Base-by-base conservation (phyloP, 2,113 vertebrate species). In the Boleophthalmus pectinirostris region DNA sequence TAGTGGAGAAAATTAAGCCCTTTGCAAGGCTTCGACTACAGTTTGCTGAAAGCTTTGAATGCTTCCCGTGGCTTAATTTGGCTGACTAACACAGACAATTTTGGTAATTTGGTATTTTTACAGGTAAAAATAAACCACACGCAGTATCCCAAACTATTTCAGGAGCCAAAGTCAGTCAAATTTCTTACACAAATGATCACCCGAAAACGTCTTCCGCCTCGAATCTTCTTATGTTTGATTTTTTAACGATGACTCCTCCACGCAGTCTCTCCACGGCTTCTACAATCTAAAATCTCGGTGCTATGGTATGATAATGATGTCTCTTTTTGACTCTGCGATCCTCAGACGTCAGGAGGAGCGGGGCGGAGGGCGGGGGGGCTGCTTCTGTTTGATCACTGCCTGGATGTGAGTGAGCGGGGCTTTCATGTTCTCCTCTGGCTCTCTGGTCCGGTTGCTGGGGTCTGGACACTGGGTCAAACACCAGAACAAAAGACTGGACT, bases 401-500 rank as follows among this genome's bases (percentile, higher is more conserved):
- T 68, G 14, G 76, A 51, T 57, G 66, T 43, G 25, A 33, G 43
- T 25, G 25, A 25, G 43, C n/a, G 72, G 35, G 53, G 64, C 76
- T 85, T 85, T 85, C 79, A 82, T 85, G 84, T 85, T 53, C 5
- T 57, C 25, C 56, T 54, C 51, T 43, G 56, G 68, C 71, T 70
- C 63, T 68, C 60, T 84, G n/a, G 12, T 75, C 49, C 6, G 70
- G 69, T n/a, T 2, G 66, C 56, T 58, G 75, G 80, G 58, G 77
- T 85, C 77, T 70, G 56, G 47, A 74, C 63, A 69, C 69, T 53
- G 65, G 63, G 18, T 63, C 45, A 71, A 77, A 70, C 71, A 33
- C 46, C 57, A 81, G 77, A 85, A 87, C 82, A 89, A 83, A 87
- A 79, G 70, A 21, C 38, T 63, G 49, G 69, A 77, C 73, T 73